Evolutionary conservation across 2,797 vertebrate species (phyloP), one percentile per base, ranked within the genome.

Genomic region (Typhlichthys eigenmanni): DNA sequence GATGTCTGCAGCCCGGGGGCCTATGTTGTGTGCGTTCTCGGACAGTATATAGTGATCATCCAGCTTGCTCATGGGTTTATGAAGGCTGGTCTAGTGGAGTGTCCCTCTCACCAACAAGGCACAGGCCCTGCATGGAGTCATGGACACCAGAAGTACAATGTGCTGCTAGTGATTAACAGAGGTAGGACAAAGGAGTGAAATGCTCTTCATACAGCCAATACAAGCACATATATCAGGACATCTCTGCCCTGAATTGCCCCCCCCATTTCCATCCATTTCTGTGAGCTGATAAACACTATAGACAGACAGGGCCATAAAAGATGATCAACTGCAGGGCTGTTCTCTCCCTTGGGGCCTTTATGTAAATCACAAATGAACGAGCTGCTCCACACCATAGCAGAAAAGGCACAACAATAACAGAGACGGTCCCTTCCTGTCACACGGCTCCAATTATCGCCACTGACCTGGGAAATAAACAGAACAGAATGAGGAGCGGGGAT

Each of bases 391-490:
- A 74, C 61, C 68, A 72, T 53, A 78, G 58, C 66, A 71, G 69
- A 68, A n/a, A 54, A 68, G 63, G 56, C 47, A 55, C 60, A 66
- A 72, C 63, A 82, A 78, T 64, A 76, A 66, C 67, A 14, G 51
- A 59, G 60, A 43, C 72, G 57, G 79, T 66, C 74, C 64, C 69
- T 74, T 76, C 58, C 72, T 81, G 79, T 82, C 75, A 71, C 66
- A 68, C 66, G 53, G 66, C 65, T 84, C 60, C 75, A 80, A 82
- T 83, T 81, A 80, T 77, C 77, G 74, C 67, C 66, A 63, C 67
- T 80, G 76, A 81, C 79, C 76, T 77, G 72, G 65, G 58, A 71
- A 74, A 63, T 13, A 60, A 47, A 12, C 34, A 46, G 13, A 11
- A 10, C 13, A 62, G 4, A 8, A 13, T 0, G 4, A 16, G 45